Base-by-base conservation (phyloP, 2,113 vertebrate species). In the Crotalus helleri region DNA sequence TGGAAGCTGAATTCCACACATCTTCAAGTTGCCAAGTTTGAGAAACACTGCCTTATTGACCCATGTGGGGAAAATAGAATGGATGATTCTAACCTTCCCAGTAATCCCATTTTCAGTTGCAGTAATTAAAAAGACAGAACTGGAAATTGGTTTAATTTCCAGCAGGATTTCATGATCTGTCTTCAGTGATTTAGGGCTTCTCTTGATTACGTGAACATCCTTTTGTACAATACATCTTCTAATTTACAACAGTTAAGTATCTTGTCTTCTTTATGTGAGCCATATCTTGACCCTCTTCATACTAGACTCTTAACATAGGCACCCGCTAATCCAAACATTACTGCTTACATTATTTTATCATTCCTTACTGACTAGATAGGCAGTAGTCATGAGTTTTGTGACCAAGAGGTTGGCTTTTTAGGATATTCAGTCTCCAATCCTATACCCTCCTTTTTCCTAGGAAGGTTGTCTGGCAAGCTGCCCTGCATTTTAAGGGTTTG, bases 141-240 rank as follows among this genome's bases (percentile, higher is more conserved):
- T 81, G 33, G 33, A 74, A 74, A 74, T 8, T 81, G 74, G 33
- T 2, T 44, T 15, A 91, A n/a, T 15, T 95, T 94, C 4, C 46
- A 0, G 0, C 15, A 85, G 88, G 0, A 0, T 81, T 89, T 74
- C 57, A 92, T 91, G 88, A 9, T 91, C 85, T 81, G 90, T 85
- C 96, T 95, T 93, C 93, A 92, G 95, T 96, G 95, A 29, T 55
- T 95, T 96, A 95, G 87, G 4, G 12, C 12, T 69, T 69, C 29
- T 21, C 33, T 39, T 81, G 69, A 81, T 81, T 81, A 39, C 39
- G 17, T 39, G 17, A 81, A 39, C 2, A 81, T 81, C 33, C 1
- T 39, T 81, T 81, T 81, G 33, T 39, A 17, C 69, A 81, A 81
- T 39, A 8, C 19, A 39, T 39, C n/a, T 81, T 81, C 15, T 19